Base-by-base conservation (phyloP, 2,113 vertebrate genomes). In the Lepus europaeus region DNA sequence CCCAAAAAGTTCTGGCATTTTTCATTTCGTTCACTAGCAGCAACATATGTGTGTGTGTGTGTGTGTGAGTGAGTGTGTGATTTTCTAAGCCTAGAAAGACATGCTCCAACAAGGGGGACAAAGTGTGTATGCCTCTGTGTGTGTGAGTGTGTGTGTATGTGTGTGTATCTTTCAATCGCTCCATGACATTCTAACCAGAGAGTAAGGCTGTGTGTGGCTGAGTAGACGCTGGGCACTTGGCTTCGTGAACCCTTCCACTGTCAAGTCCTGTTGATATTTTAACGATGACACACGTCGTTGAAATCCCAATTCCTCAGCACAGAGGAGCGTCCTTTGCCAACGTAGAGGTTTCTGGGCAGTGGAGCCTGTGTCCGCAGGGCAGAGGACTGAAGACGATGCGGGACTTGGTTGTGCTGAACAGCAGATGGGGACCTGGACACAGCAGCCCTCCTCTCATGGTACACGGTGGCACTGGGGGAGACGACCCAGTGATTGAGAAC, bases 181-280 rank as follows among this genome's bases (percentile, higher is more conserved):
- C 72, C 17, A 27, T 1, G 5, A 69, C 63, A 45, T 59, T 14
- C 56, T 59, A 29, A 7, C 25, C 5, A 9, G 51, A 81, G 81
- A 39, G 23, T 2, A 51, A 83, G 64, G 36, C 39, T 6, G 1
- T 51, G 20, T 19, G 39, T 70, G 39, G 49, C 45, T 36, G 94
- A 74, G 6, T 7, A 7, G 36, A 68, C 33, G 19, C 19, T 1
- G 27, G 20, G 6, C n/a, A 3, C 14, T 6, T 0, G 3, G 56
- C 1, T 16, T 20, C 0, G 0, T 10, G 39, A 17, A 14, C 7
- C 4, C 13, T 84, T 80, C 36, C 5, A 9, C 23, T 31, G 6
- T 51, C 0, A 1, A 1, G 39, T 82, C 49, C n/a, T 29, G 1
- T 3, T 3, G 63, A 76, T 20, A 16, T 23, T 49, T 10, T 64